phyloP scores from a whole-genome alignment of 2,797 vertebrate genomes.

The Sphenopsis melanotis region DNA sequence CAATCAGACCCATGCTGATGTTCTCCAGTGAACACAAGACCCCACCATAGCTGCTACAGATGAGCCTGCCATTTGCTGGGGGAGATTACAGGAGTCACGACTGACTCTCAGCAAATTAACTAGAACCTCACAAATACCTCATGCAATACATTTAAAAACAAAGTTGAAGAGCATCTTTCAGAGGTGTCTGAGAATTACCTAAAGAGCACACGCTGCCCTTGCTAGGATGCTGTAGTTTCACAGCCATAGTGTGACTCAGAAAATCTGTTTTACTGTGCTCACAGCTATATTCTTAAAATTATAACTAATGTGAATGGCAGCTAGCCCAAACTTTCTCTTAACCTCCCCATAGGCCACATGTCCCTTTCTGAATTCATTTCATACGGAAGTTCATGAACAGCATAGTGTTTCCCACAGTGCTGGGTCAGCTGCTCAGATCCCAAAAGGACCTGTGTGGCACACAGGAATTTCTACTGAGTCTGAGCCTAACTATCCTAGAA shows the following conservation, averaged over 20 bases:
- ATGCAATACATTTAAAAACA: not conserved
- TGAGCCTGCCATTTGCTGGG: not conserved
- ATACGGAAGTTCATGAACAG: not conserved
- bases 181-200: not conserved
- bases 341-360: not conserved
- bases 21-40: not conserved
- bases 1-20: not conserved
- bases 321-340: not conserved
- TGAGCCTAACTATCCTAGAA: not conserved
- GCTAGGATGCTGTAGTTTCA: not conserved
- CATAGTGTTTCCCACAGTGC: not conserved
- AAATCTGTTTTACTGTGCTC: not conserved
- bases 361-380: not conserved
- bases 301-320: not conserved
- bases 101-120: not conserved
- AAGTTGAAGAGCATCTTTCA: not conserved
- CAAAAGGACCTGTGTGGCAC: not conserved
- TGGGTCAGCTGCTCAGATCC: not conserved
- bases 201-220: rapidly evolving
- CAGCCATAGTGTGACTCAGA: rapidly evolving
- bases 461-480: not conserved
- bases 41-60: not conserved
- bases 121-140: not conserved
- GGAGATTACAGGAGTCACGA: not conserved
- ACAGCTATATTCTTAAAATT: not conserved